Evolutionary conservation across 2,888 invertebrate species (phyloP), one percentile per base, ranked within the genome.

Genomic region (Lepidonotus clava): DNA sequence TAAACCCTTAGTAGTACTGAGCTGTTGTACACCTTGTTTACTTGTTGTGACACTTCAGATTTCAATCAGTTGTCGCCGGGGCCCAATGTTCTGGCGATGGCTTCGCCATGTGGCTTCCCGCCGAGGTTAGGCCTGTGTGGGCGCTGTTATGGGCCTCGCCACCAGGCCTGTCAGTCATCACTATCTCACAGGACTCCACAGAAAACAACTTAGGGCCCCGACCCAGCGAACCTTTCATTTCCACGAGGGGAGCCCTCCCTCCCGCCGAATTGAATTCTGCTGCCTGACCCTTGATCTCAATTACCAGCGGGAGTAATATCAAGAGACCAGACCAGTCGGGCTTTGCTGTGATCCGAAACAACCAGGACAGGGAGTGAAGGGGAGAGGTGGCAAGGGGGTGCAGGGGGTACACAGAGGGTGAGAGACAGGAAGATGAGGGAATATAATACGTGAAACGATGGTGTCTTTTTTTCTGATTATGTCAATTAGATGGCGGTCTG

Each of bases 271-370:
- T 80, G 80, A 51, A 80, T 51, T 80, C 51, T 80, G 36, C 24
- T 18, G 41, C 80, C 18, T n/a, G 80, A 18, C 80, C 80, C 34
- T 28, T 80, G 80, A 80, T 80, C 80, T 28, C 80, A 80, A 80
- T 80, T 80, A 80, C 80, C 36, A 11, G 11, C 28, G 28, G 28
- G 61, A 24, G 61, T 61, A 61, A 61, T 61, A 61, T 61, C 61
- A 61, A 24, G 5, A 61, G 61, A 61, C n/a, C n/a, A n/a, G n/a
- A n/a, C n/a, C n/a, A n/a, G n/a, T n/a, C n/a, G n/a, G n/a, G n/a
- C n/a, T n/a, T n/a, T n/a, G n/a, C n/a, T n/a, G n/a, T n/a, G n/a
- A n/a, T n/a, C n/a, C n/a, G n/a, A n/a, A n/a, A n/a, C n/a, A n/a
- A n/a, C n/a, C n/a, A n/a, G n/a, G n/a, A n/a, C n/a, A n/a, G n/a